Evolutionary conservation across 2,113 vertebrate genomes (phyloP), one percentile per base, ranked within the genome.

Genomic region (Cepphus grylle): DNA sequence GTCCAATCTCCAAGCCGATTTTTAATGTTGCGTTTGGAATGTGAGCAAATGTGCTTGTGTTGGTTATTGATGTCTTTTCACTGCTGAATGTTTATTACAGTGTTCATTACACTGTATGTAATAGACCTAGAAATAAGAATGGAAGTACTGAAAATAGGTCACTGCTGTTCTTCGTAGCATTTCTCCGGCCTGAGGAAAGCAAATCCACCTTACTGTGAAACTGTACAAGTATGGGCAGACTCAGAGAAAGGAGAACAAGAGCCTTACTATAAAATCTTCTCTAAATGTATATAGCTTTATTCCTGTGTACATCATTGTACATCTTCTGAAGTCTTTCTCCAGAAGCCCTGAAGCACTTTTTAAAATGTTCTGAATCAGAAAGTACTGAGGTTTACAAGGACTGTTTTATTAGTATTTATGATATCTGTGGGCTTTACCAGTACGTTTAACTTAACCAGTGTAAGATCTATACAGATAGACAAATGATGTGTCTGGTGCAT

Each of bases 111-210:
- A 43, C 56, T 80, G 61, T 34, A 49, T 55, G 21, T 73, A 90
- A 83, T 4, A 85, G 86, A 73, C 21, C 27, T 62, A 90, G 77
- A 84, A 92, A 85, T 71, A 84, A 90, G 79, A 93, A 92, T 94
- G 71, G 42, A 82, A 84, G 26, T 34, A 56, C 50, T 74, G 59
- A 90, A 91, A 91, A 94, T 62, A 90, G 78, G 89, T 90, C 84
- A 91, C 53, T 82, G 50, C n/a, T 70, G 6, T 20, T 92, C 47
- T 89, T 62, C 79, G 52, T 89, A 78, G 53, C 42, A 14, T 77
- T 66, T 79, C 70, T 81, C 30, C 65, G 94, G 52, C 82, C 73
- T 36, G 40, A 80, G 43, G 77, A 96, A 69, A 94, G 69, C 53
- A 77, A 55, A 77, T 74, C 43, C 55, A 88, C 69, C 87, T 86